A percentile compares a stretch with the other conserved stretches of the same genome.
phyloP scores from a whole-genome alignment of 1,140 invertebrate species.

The Teleogryllus occipitalis region DNA sequence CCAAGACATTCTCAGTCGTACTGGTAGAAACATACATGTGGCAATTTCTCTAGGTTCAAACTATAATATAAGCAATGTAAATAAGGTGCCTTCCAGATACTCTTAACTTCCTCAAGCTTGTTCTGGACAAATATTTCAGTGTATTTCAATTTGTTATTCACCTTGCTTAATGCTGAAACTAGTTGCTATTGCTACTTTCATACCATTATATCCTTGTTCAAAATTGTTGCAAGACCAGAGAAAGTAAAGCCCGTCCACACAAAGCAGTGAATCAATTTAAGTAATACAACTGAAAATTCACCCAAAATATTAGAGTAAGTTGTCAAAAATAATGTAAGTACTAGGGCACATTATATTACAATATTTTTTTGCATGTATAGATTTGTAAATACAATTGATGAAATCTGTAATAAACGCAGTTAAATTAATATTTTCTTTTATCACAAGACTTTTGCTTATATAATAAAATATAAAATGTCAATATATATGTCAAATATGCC shows the following conservation, averaged over 20 bases:
- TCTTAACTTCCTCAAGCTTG: not conserved
- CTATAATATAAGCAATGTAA: not conserved
- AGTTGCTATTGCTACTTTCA: not conserved
- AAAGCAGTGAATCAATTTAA: not conserved
- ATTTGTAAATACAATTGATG: not conserved
- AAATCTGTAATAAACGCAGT: not conserved
- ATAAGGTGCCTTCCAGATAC: not conserved
- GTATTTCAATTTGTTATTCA: not conserved
- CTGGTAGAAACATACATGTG: no score
- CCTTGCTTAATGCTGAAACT: not conserved
- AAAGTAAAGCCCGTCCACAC: not conserved
- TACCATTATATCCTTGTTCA: not conserved
- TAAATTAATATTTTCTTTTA: no score
- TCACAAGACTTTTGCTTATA: no score
- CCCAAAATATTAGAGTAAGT: no score
- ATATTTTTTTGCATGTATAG: not conserved
- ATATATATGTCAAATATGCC: no score
- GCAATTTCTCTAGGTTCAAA: no score
- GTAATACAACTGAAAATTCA: not conserved
- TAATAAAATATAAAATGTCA: no score
- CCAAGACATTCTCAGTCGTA: no score
- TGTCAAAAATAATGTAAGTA: not conserved
- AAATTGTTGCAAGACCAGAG: not conserved
- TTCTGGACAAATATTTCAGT: not conserved
- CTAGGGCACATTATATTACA: not conserved